Conservation (phyloP, 2,888 invertebrate species). For the Cheilosia impressa region DNA sequence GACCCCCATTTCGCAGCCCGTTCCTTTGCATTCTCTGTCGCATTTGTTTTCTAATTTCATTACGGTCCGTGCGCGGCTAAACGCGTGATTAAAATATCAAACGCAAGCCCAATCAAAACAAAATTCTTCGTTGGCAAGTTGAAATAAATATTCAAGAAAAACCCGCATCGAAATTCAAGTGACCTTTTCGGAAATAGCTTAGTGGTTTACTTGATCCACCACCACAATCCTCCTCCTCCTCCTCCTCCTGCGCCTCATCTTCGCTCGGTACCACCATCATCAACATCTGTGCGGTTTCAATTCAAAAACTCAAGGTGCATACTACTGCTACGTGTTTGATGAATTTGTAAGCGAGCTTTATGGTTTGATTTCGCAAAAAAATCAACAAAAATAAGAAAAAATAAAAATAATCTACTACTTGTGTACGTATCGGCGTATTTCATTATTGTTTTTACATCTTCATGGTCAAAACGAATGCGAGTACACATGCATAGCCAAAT, state of each 20-base stretch:
- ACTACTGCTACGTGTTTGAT: slow-evolving; percentile 40
- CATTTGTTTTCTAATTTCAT: slow-evolving; percentile 29
- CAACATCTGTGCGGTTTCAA: slow-evolving; percentile 40
- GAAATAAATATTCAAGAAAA: slow-evolving; percentile 10
- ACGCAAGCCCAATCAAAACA: slow-evolving; percentile 20
- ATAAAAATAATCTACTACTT: background rate
- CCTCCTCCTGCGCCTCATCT: background rate
- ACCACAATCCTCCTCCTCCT: background rate
- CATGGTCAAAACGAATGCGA: slow-evolving; percentile 44
- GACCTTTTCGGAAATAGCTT: slow-evolving; percentile 62
- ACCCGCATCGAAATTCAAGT: slow-evolving; percentile 53
- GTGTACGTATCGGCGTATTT: background rate
- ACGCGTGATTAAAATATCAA: slow-evolving; percentile 57
- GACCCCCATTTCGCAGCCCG: slow-evolving; percentile 43
- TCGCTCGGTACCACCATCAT: slow-evolving; percentile 11
- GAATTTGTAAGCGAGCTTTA: slow-evolving; percentile 52
- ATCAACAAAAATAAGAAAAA: background rate
- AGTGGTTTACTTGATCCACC: slow-evolving; percentile 37
- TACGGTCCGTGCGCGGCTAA: slow-evolving; percentile 27
- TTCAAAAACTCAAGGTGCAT: slow-evolving; percentile 65
- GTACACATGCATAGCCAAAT: slow-evolving; percentile 26
- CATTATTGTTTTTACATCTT: slow-evolving; percentile 14
- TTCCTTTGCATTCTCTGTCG: slow-evolving; percentile 23
- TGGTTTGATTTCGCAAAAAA: slow-evolving; percentile 40
- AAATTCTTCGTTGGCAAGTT: background rate